Base-by-base conservation (phyloP, 2,888 invertebrate genomes). In the Hydrotaea diabolus region DNA sequence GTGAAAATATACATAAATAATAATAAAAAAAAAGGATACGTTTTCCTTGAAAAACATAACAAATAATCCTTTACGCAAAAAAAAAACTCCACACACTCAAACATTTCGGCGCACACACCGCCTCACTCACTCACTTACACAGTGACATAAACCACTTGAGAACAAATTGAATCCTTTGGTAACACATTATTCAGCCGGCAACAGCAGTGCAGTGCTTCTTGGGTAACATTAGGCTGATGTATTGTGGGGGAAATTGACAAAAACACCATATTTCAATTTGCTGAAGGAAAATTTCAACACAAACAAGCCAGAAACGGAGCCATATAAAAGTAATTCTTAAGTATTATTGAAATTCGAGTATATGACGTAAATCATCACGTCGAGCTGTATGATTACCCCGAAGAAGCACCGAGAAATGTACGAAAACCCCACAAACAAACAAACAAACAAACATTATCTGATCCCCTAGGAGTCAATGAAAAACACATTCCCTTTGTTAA, bases 61-160 rank as follows among this genome's bases (percentile, higher is more conserved):
- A 79, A 77, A 77, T 77, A 71, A 82, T 82, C 77, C 82, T 82
- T 82, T 77, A 73, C 23, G 77, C 72, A 76, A 82, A 74, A 83
- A 85, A 88, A 85, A 82, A 87, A 57, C 39, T 39, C 39, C 4
- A 39, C 39, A 39, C 31, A 31, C 31, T 31, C 31, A n/a, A 17
- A 84, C 64, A 86, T 55, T 75, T 26, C 72, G 57, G 77, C 76
- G 46, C 55, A 74, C 66, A 69, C 59, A n/a, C n/a, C n/a, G n/a
- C 26, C 39, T 36, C 76, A 46, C 43, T 80, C 19, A 64, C 21
- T 43, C 19, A 64, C 19, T 21, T 13, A 57, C 23, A 55, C 36
- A 59, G 39, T 26, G 59, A 26, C 71, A 66, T 26, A 36, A 39
- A 64, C 39, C 71, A 75, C 36, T 71, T 74, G 78, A 55, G 75